Base-by-base conservation (phyloP, 1,140 invertebrate genomes). In the Megalopta genalis region DNA sequence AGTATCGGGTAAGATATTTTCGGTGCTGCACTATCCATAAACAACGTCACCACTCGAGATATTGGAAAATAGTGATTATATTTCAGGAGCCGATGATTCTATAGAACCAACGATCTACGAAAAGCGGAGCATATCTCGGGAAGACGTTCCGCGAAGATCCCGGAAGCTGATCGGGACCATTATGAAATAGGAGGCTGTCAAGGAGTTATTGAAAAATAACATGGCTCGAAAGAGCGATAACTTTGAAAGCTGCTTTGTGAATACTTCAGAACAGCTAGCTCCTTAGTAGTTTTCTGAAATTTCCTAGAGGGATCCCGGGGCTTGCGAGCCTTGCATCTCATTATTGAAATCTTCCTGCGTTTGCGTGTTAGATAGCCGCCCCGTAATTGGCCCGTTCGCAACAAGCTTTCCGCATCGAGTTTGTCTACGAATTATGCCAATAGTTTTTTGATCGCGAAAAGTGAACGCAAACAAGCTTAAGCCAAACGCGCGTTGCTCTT, bases 271-370 rank as follows among this genome's bases (percentile, higher is more conserved):
- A 32, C 32, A 52, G 12, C n/a, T 39, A 23, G n/a, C 10, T 72
- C 39, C 39, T 46, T 37, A 27, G 60, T 73, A 62, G 21, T 64
- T 23, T 64, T 27, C 14, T 46, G 42, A 52, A 73, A 73, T 39
- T 52, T 54, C 46, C 60, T 63, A 27, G 18, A n/a, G 71, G 25
- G 60, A 63, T 76, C 32, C 27, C 16, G 5, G 39, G 39, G 52
- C 14, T 46, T 5, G 60, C 39, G 9, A 25, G 39, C 4, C 57
- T 46, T 10, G n/a, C 59, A 52, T 60, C 18, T 67, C 64, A 37
- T 76, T 76, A 60, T 49, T 46, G 52, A 76, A 76, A 76, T 76
- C 39, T 46, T 39, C 64, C 25, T 57, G 16, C n/a, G 32, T 54
- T 42, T 16, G 39, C 23, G 16, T n/a, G 39, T 23, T 14, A 54